Percentiles rank a stretch among this genome's conserved stretches.
Evolutionary conservation across 2,113 vertebrate species (phyloP).

Genomic region (Crotalus helleri): DNA sequence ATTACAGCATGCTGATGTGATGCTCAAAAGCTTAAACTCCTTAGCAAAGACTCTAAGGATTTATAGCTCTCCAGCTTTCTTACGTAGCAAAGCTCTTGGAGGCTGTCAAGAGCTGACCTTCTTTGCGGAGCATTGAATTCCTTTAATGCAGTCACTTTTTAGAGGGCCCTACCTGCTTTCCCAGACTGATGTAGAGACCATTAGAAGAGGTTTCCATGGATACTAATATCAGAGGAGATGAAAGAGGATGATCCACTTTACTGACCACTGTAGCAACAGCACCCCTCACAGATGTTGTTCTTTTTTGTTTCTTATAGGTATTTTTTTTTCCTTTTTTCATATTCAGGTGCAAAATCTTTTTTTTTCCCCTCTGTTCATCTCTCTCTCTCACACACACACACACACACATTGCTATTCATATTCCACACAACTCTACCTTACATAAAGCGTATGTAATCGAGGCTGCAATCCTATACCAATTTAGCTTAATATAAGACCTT

Average conservation of each 20-base stretch:
- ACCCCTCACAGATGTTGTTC: conserved; percentile 51
- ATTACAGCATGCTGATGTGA: conserved; percentile 52
- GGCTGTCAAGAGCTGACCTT: conserved; percentile 66
- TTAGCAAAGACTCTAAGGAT: conserved; percentile 60
- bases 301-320: neutral
- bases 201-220: conserved; percentile 73
- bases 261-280: conserved; percentile 61
- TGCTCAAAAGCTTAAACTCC: conserved; percentile 56
- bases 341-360: neutral
- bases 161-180: conserved; percentile 68
- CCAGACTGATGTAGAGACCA: conserved; percentile 56
- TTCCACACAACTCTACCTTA: neutral
- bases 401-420: neutral
- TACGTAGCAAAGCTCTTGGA: conserved; percentile 53
- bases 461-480: neutral
- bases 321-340: neutral
- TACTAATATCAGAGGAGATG: conserved; percentile 59
- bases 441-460: neutral
- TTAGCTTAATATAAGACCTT: neutral
- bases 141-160: conserved; percentile 63
- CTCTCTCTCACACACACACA: neutral
- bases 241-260: conserved; percentile 65
- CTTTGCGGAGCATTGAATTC: conserved; percentile 60
- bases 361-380: neutral
- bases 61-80: conserved; percentile 62